Base-by-base conservation (phyloP, 2,888 invertebrate genomes). In the Orthonychiurus folsomi region DNA sequence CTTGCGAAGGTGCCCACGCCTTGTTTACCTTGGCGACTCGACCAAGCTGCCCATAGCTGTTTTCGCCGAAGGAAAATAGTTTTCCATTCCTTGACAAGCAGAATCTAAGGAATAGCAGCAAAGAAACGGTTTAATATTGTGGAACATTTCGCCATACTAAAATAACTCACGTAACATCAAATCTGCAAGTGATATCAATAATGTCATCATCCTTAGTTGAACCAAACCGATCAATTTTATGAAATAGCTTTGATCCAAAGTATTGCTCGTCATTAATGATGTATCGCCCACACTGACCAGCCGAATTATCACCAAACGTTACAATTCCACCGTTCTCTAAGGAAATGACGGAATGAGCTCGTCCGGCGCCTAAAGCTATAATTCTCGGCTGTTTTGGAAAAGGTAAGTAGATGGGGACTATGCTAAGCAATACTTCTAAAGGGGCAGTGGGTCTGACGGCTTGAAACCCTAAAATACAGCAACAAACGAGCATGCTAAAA, bases 31-130 rank as follows among this genome's bases (percentile, higher is more conserved):
- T 89, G 71, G 83, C 82, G 0, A 88, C 89, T 12, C 87, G 79
- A 0, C 90, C 95, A 0, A 93, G 92, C 79, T 96, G 96, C 0
- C 97, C 97, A 78, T 96, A 95, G 0, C 92, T 88, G 28, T 94
- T 90, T 86, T 93, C 90, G 0, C 97, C 96, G 77, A 92, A 95
- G 0, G 88, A 83, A 75, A 84, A 93, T 2, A 96, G 87, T 72
- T 84, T 81, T 1, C 96, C 95, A 24, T 82, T 79, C 74, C 85
- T 83, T 66, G 89, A 89, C 67, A 95, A 74, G 71, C 92, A 85
- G 71, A 92, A 76, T 75, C 87, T 87, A 78, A 68, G 64, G 65
- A 48, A 26, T 54, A 57, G 54, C 60, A 48, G 54, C 37, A 28
- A 26, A 62, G n/a, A n/a, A n/a, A n/a, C n/a, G n/a, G n/a, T n/a